phyloP scores from a whole-genome alignment of 2,113 vertebrate genomes.

The Cynoglossus semilaevis region DNA sequence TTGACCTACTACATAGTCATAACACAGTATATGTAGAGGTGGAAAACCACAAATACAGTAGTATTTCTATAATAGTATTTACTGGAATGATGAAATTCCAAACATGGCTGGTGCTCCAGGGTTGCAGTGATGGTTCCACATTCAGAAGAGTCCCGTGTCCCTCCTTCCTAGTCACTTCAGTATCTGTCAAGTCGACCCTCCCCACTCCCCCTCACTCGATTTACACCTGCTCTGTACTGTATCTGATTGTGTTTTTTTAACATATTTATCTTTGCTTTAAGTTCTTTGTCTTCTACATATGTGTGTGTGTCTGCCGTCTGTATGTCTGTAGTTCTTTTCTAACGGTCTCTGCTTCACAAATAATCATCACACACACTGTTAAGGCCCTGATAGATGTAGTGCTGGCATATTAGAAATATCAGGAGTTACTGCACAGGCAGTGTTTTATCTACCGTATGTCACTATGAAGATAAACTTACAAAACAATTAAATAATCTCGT shows the following conservation, averaged over 20 bases:
- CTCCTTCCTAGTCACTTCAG: no score
- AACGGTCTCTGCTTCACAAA: slow-evolving; percentile 15
- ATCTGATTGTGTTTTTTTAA: no score
- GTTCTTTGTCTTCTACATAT: no score
- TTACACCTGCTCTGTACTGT: no score
- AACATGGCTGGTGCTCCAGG: slow-evolving; percentile 51
- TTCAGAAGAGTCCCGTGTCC: slow-evolving; percentile 31
- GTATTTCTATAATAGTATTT: no score
- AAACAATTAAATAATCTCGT: slow-evolving; percentile 21
- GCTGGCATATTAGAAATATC: background rate
- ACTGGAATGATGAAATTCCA: background rate
- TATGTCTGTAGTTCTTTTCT: slow-evolving; percentile 36
- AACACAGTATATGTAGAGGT: no score
- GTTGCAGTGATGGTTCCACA: slow-evolving; percentile 52
- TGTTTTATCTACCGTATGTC: background rate
- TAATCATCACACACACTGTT: slow-evolving; percentile 4
- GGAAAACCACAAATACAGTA: no score
- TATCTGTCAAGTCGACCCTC: no score
- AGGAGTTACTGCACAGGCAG: no score
- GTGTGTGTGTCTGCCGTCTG: background rate
- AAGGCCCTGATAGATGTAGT: background rate
- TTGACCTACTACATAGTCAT: no score
- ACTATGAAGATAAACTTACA: slow-evolving; percentile 1
- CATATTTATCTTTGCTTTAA: no score
- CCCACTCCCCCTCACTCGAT: no score